These are phyloP conservation scores for Pantherophis alleghaniensis DNA, from an alignment of 2,797 vertebrate genomes.

Conservation along the genomic window DNA sequence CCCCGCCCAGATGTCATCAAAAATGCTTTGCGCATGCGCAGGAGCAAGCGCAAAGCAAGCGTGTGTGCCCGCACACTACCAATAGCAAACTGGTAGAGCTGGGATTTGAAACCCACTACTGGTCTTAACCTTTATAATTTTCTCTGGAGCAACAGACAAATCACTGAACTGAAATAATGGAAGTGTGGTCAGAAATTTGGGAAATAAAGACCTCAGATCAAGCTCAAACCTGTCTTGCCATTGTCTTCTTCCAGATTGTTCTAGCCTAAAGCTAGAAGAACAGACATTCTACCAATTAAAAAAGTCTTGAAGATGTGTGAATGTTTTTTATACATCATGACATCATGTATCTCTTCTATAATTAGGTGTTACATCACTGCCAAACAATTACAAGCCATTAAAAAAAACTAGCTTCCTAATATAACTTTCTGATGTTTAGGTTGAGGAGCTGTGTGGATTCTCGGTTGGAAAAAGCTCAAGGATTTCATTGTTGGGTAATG, in stretches of 20 bases:
- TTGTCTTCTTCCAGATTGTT: not conserved
- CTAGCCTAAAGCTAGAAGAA: not conserved
- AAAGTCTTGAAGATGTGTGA: not conserved
- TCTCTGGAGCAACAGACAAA: not conserved
- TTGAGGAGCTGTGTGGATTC: not conserved
- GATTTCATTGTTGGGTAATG: not conserved
- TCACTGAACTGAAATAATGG: not conserved
- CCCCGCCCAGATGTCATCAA: no score
- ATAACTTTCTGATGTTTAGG: constrained; percentile 5
- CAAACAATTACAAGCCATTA: constrained; percentile 26
- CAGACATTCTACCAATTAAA: not conserved
- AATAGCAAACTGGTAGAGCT: no score
- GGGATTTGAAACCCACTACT: no score
- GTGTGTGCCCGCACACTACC: no score
- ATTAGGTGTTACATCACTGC: constrained; percentile 14
- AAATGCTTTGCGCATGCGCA: no score
- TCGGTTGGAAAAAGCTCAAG: not conserved
- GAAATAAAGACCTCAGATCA: not conserved
- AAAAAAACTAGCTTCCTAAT: not conserved
- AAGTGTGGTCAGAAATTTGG: not conserved
- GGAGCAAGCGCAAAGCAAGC: no score
- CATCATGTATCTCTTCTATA: not conserved
- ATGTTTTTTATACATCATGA: not conserved
- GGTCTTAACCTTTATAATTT: no score
- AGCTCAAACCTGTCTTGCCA: not conserved